Percentiles rank a stretch among this genome's conserved stretches.
phyloP scores from a whole-genome alignment of 2,113 vertebrate genomes.

The Bos javanicus region DNA sequence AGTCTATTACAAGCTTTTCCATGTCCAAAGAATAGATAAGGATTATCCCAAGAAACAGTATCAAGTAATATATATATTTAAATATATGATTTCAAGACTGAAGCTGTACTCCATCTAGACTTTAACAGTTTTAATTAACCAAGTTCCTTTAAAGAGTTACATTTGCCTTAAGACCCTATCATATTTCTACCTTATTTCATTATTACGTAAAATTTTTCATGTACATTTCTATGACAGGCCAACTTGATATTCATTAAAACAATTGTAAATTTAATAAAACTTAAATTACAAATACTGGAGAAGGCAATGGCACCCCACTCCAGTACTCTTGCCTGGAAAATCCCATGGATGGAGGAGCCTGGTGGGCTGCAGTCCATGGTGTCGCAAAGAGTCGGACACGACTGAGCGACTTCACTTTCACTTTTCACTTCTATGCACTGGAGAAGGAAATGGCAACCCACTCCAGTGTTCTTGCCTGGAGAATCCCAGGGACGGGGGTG shows the following conservation, averaged over 20 bases:
- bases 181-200: background rate
- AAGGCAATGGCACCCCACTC: no score
- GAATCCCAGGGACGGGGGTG: no score
- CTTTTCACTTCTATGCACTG: no score
- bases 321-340: no score
- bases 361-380: no score
- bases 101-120: background rate
- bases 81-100: background rate
- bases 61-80: background rate
- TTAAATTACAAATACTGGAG: background rate
- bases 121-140: background rate
- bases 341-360: no score
- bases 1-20: background rate
- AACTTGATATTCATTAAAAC: background rate
- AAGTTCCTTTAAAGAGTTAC: background rate
- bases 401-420: no score
- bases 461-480: no score
- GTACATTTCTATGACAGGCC: background rate
- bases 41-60: background rate
- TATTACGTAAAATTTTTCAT: background rate
- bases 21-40: background rate
- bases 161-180: background rate
- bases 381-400: fast-evolving
- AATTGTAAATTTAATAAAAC: background rate
- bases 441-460: no score